Base-by-base conservation (phyloP, 2,888 invertebrate genomes). In the Dynastes grantii region DNA sequence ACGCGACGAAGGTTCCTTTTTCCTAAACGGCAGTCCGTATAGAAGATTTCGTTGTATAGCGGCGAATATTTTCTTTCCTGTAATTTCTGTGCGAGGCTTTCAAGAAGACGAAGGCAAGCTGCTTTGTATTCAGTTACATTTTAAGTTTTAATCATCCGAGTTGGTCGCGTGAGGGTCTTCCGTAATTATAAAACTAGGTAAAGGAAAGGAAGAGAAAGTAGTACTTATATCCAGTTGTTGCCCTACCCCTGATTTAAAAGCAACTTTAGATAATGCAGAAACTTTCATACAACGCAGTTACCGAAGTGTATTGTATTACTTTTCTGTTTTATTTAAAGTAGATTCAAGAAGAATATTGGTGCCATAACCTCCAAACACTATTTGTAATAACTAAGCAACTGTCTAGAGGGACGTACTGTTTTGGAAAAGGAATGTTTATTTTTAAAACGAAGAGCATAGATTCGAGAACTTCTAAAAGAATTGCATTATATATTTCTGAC, bases 61-160 rank as follows among this genome's bases (percentile, higher is more conserved):
- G 58, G 51, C 51, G 68, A 58, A 55, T 77, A 77, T 64, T 78
- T 78, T 78, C 71, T 73, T 49, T 63, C 64, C 51, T 63, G 53
- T 78, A 78, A 70, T 78, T 78, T 64, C 45, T 61, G 8, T 61
- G 40, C 16, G 45, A 63, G 71, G 45, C 29, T 64, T 77, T 78
- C 61, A 73, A 78, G 64, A 29, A 51, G 70, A 63, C 63, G 37
- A 64, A 75, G 27, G 29, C 49, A 53, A 71, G 13, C 16, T 63
- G 71, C 63, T 71, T 77, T 64, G 70, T 70, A 68, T 77, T 71
- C 55, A 67, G 65, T 55, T 67, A 13, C 45, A 29, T 45, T 55
- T 55, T 45, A 64, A 76, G 76, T 76, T 65, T 76, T 76, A 76
- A 77, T 77, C 77, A 67, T 68, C 45, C 76, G 58, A 77, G 29